Percentiles rank a stretch among this genome's conserved stretches.
Conservation (phyloP, 2,113 vertebrate species). For the Saguinus midas region DNA sequence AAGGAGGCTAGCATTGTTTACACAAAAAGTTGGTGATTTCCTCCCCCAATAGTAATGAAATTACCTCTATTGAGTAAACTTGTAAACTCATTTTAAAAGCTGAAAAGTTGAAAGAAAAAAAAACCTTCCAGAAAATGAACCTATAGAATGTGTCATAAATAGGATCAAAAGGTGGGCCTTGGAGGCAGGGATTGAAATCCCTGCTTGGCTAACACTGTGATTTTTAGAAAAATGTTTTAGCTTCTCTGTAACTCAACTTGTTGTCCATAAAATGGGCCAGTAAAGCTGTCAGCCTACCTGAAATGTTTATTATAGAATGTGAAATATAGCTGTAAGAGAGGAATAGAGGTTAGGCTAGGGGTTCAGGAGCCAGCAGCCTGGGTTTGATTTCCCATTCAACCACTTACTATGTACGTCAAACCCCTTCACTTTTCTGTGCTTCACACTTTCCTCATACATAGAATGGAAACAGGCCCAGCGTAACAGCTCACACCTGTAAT, state of each 20-base stretch:
- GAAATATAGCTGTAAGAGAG: not conserved
- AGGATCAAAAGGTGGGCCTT: not conserved
- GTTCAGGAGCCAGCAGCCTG: not conserved
- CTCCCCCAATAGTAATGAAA: constrained; percentile 88
- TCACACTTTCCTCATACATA: not conserved
- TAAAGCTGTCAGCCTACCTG: not conserved
- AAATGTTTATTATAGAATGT: not conserved
- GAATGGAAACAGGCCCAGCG: not conserved
- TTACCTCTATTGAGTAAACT: constrained; percentile 89
- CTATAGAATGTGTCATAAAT: not conserved
- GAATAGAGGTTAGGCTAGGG: not conserved
- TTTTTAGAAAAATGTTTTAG: constrained; percentile 10
- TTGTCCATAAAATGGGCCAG: not conserved
- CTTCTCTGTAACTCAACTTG: not conserved
- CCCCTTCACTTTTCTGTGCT: not conserved
- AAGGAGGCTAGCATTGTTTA: constrained; percentile 92
- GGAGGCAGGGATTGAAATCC: not conserved
- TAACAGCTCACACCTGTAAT: too few relatives aligned
- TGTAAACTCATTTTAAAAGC: constrained; percentile 89
- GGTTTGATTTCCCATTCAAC: not conserved
- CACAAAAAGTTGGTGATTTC: constrained; percentile 90
- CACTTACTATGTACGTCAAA: too few relatives aligned
- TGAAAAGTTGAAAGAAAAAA: constrained; percentile 86
- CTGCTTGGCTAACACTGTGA: not conserved
- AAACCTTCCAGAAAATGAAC: constrained; percentile 54